Conservation (phyloP, 2,113 vertebrate genomes). For the Python bivittatus region DNA sequence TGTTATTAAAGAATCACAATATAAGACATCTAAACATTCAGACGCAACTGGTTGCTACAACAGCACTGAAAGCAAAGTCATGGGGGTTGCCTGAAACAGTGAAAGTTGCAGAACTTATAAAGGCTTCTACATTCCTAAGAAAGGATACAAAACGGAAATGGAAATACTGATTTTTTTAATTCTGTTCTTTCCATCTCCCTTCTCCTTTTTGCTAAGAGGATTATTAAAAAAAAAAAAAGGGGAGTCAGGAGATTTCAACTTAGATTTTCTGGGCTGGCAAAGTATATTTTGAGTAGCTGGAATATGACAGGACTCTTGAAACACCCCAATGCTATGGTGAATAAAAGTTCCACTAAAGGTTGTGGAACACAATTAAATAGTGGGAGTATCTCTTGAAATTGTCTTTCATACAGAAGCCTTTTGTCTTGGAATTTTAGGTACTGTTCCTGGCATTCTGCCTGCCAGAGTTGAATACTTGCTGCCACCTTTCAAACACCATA, state of each 20-base stretch:
- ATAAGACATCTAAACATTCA: not conserved
- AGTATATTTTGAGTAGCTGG: slow-evolving; percentile 5
- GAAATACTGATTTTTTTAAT: slow-evolving; percentile 56
- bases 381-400: slow-evolving; percentile 28
- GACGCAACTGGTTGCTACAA: not conserved
- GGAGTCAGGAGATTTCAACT: slow-evolving; percentile 18
- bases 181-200: not conserved
- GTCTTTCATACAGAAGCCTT: slow-evolving; percentile 6
- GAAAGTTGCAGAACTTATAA: slow-evolving; percentile 44
- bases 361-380: not conserved
- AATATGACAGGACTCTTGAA: slow-evolving; percentile 31
- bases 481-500: not conserved
- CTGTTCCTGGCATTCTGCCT: not conserved
- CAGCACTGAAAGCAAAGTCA: slow-evolving; percentile 18
- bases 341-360: slow-evolving; percentile 29
- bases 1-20: not conserved
- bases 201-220: slow-evolving; percentile 24
- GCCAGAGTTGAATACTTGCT: not conserved
- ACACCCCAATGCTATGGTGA: slow-evolving; percentile 28
- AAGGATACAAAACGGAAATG: slow-evolving; percentile 50
- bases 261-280: slow-evolving; percentile 34
- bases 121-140: slow-evolving; percentile 30
- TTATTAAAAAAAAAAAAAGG: slow-evolving; percentile 42
- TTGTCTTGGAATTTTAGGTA: not conserved
- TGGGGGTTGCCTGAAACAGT: slow-evolving; percentile 20